A percentile compares a stretch with the other conserved stretches of the same genome.
phyloP scores from a whole-genome alignment of 2,113 vertebrate genomes.

The Hipposideros armiger region DNA sequence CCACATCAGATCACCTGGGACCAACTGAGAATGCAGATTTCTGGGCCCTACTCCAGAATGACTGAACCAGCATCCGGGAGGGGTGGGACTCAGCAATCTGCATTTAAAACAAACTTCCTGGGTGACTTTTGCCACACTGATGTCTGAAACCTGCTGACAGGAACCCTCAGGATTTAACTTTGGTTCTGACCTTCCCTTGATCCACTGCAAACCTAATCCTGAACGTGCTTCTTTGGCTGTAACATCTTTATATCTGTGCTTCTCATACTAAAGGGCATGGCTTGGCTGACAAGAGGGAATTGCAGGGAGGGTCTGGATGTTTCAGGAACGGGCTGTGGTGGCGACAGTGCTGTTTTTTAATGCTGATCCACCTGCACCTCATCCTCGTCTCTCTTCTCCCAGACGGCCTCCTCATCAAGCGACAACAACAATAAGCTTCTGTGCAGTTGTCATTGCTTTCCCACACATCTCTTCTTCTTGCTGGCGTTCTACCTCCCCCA shows the following conservation, averaged over 20 bases:
- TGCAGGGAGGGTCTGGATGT: background rate
- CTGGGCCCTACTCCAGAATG: background rate
- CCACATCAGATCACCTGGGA: background rate
- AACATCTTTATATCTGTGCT: constrained; percentile 43
- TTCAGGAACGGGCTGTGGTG: background rate
- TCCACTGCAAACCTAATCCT: background rate
- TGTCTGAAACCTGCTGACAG: background rate
- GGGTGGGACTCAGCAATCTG: background rate
- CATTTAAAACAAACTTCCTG: background rate
- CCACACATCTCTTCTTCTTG: background rate
- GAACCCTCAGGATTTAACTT: background rate
- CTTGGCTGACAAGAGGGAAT: background rate
- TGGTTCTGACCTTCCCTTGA: background rate
- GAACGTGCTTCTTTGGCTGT: background rate
- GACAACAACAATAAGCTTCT: too few relatives aligned
- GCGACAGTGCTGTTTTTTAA: background rate
- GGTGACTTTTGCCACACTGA: background rate
- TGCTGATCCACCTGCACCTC: background rate
- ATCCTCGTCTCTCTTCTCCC: background rate
- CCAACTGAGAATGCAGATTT: background rate
- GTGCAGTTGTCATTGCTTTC: background rate
- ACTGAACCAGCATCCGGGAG: background rate
- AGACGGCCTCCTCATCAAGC: background rate
- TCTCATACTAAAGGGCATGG: background rate
- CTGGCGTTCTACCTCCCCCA: background rate